These are phyloP conservation scores for Myiozetetes cayanensis DNA, from an alignment of 2,113 vertebrate genomes.

Conservation along the genomic window DNA sequence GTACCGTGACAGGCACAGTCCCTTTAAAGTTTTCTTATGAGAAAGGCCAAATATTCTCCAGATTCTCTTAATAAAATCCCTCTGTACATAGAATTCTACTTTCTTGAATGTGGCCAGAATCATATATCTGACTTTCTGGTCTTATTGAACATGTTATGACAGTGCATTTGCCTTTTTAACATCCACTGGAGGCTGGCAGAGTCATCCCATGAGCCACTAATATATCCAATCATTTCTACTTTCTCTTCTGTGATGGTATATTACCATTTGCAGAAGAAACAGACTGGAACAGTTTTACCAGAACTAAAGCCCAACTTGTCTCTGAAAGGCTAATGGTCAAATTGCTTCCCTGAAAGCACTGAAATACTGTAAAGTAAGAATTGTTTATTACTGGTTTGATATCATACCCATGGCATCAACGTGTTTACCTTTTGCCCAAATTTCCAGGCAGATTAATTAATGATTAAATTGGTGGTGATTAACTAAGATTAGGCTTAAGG, in stretches of 20 bases:
- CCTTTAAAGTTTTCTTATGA: not conserved
- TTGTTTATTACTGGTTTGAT: not conserved
- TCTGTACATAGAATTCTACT: not conserved
- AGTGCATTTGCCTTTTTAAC: not conserved
- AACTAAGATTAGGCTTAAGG: conserved; percentile 8
- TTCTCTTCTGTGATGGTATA: not conserved
- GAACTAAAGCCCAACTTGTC: not conserved
- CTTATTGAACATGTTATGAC: not conserved
- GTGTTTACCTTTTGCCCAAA: not conserved
- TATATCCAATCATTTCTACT: not conserved
- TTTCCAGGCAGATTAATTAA: conserved; percentile 29
- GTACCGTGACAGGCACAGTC: not conserved
- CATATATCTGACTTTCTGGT: not conserved
- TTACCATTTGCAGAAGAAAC: not conserved
- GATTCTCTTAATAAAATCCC: not conserved
- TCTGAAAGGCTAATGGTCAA: not conserved
- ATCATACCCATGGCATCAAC: not conserved
- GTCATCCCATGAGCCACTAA: not conserved
- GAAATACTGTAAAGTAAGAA: not conserved
- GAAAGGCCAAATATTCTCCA: not conserved
- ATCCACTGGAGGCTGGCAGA: not conserved
- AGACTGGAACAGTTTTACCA: not conserved
- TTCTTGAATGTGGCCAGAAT: not conserved
- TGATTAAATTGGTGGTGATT: conserved; percentile 39
- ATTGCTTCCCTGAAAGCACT: not conserved